Conservation (phyloP, 2,797 vertebrate genomes). For the Silurus aristotelis region DNA sequence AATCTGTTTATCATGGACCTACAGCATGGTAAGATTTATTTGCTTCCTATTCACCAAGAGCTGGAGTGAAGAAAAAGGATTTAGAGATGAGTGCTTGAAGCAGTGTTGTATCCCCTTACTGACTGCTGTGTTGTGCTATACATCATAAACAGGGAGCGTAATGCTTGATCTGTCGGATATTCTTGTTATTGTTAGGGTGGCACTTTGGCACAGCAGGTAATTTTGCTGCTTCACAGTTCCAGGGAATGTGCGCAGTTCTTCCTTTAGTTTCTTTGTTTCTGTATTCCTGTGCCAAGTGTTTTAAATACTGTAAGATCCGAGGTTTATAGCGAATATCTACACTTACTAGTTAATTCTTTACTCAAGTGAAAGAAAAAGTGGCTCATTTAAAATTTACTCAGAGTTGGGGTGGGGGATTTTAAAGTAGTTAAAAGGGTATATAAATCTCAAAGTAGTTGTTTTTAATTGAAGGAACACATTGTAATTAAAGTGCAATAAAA, state of each 20-base stretch:
- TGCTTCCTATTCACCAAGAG: neutral
- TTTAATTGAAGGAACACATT: too few relatives aligned
- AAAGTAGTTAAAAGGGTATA: too few relatives aligned
- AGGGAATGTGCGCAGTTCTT: neutral
- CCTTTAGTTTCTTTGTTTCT: neutral
- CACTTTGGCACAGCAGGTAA: neutral
- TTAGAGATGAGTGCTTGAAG: constrained; percentile 11
- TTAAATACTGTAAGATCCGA: neutral
- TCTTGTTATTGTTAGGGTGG: neutral
- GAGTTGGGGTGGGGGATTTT: too few relatives aligned
- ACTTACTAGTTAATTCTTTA: neutral
- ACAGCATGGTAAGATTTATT: constrained; percentile 9
- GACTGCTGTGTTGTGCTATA: neutral
- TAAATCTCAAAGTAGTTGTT: too few relatives aligned
- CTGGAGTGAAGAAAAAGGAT: constrained; percentile 29
- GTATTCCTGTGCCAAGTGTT: neutral
- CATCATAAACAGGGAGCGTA: neutral
- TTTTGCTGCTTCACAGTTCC: neutral
- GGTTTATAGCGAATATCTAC: neutral
- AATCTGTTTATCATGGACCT: constrained; percentile 38
- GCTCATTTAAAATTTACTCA: too few relatives aligned
- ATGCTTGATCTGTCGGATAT: neutral
- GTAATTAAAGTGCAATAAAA: too few relatives aligned
- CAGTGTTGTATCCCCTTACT: neutral
- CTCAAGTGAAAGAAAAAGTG: too few relatives aligned